Conservation (phyloP, 2,113 vertebrate genomes). For the Himantopus leucocephalus region DNA sequence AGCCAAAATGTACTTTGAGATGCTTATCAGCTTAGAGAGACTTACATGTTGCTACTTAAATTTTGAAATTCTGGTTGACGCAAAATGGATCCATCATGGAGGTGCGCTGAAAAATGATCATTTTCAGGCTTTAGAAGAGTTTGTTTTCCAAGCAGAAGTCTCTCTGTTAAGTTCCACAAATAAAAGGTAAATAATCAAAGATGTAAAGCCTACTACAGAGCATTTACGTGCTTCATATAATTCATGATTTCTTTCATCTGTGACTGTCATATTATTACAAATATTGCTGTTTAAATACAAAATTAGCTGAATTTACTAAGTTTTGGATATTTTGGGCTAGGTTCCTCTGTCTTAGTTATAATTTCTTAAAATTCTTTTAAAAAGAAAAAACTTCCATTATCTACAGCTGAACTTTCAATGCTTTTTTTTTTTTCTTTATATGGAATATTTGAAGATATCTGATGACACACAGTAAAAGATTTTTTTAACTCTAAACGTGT, state of each 20-base stretch:
- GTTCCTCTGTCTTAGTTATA: neutral
- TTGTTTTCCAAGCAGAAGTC: neutral
- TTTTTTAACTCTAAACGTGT: neutral
- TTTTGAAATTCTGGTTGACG: neutral
- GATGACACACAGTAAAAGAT: neutral
- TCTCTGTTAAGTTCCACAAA: neutral
- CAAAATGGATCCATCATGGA: neutral
- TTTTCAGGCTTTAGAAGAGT: neutral
- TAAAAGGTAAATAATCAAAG: neutral
- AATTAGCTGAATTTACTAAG: neutral
- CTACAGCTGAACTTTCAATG: neutral
- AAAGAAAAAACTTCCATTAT: neutral
- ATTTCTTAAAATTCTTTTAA: neutral
- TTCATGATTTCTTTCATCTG: neutral
- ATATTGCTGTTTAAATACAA: neutral
- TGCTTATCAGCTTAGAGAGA: neutral
- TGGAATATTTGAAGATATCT: neutral
- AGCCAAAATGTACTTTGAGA: neutral
- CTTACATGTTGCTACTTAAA: neutral
- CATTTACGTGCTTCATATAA: neutral
- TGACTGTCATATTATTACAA: neutral
- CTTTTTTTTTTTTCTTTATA: neutral
- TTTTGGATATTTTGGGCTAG: neutral
- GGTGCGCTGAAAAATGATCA: rapidly evolving
- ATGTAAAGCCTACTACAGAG: neutral